Evolutionary conservation across 2,797 vertebrate genomes (phyloP), one percentile per base, ranked within the genome.

Genomic region (Chelon labrosus): DNA sequence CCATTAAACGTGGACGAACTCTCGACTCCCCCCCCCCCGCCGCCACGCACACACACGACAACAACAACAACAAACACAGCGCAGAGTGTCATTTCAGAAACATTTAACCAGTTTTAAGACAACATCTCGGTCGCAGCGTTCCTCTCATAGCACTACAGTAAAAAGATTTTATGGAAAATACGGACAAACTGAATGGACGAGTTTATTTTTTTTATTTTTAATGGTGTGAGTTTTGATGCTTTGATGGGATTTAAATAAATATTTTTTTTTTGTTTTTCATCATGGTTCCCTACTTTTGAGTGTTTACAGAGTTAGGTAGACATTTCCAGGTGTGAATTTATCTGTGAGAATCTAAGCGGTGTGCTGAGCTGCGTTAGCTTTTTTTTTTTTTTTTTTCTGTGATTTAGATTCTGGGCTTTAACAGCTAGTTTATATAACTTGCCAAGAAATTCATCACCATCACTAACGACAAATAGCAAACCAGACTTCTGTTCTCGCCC

Each of bases 1-100:
- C 77, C 86, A 86, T 88, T 89, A 86, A 72, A 85, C 85, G 80
- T 65, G 83, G 91, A 92, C 61, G 65, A 88, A 88, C 85, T 79
- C 78, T 84, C 46, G 39, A 80, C 80, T 49, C 56, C 71, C 56
- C 56, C 67, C 52, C 53, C 25, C 13, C 60, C 53, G 57, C 31
- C 31, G 12, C 38, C 38, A 12, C 12, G 10, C 38, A 39, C 31
- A 31, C 4, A 31, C 27, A 27, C 27, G n/a, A n/a, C n/a, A 3
- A 31, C 2, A 31, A 5, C 7, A 3, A 44, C 42, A 44, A 44
- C 42, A 44, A 31, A 55, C 64, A 20, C 79, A 70, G 37, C 35
- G 70, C 71, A 63, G 71, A 69, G 80, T 46, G 65, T 81, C 87
- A 88, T 86, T 82, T 79, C 19, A 69, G 77, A 91, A 89, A 89